phyloP scores from a whole-genome alignment of 1,140 invertebrate species.

The Nilaparvata lugens region DNA sequence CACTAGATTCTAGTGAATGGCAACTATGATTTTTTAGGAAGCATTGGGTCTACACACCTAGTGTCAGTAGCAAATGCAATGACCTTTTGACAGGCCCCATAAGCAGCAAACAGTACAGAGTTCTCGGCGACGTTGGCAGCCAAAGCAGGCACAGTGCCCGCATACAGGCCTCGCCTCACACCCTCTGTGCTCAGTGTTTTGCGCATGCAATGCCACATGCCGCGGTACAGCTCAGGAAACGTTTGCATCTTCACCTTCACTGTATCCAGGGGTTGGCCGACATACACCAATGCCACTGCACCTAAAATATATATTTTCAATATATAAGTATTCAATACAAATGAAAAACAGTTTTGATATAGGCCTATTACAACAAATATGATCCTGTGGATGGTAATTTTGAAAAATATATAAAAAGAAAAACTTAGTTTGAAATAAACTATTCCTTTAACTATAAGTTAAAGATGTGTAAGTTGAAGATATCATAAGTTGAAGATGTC shows the following conservation, averaged over 20 bases:
- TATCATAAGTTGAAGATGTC: no score
- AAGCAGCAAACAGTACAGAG: slow-evolving; percentile 92
- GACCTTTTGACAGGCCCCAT: slow-evolving; percentile 90
- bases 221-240: slow-evolving; percentile 82
- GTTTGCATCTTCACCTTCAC: slow-evolving; percentile 99
- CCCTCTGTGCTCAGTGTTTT: slow-evolving; percentile 68
- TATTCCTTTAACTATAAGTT: no score
- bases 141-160: slow-evolving; percentile 88
- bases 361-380: no score
- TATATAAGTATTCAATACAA: background rate
- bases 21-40: no score
- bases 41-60: no score
- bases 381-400: no score
- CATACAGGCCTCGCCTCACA: slow-evolving; percentile 77
- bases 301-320: slow-evolving; percentile 43
- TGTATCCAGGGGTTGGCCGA: slow-evolving; percentile 96
- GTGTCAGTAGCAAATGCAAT: slow-evolving; percentile 36
- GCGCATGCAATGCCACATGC: slow-evolving; percentile 77
- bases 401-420: no score
- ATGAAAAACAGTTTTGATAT: background rate
- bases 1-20: no score
- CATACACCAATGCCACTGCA: slow-evolving; percentile 84
- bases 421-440: no score
- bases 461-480: no score
- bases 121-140: slow-evolving; percentile 96